A percentile compares a stretch with the other conserved stretches of the same genome.
Conservation (phyloP, 1,140 invertebrate species). For the Zeugodacus cucurbitae region DNA sequence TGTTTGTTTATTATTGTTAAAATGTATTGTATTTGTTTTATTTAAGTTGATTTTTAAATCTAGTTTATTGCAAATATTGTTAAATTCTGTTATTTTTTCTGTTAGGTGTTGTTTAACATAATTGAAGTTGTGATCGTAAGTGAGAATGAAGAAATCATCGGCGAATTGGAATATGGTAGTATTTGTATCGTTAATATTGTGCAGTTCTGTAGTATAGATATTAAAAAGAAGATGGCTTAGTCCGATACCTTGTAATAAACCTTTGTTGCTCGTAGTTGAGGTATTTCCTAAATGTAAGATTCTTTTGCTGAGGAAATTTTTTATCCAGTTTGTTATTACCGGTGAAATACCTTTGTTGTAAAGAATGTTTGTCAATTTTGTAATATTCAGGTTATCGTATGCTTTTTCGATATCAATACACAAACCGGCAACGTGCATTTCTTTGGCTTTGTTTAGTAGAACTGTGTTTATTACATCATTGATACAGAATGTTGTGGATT, state of each 20-base stretch:
- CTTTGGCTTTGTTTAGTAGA: neutral
- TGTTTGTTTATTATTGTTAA: neutral
- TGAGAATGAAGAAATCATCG: conserved; percentile 34
- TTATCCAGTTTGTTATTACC: neutral
- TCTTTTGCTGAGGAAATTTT: neutral
- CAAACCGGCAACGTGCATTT: too few relatives aligned
- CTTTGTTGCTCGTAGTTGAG: neutral
- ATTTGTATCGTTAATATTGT: neutral
- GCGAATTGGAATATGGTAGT: conserved; percentile 6
- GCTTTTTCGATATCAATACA: neutral
- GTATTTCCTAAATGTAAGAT: neutral
- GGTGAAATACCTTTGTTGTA: neutral
- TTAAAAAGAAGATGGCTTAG: conserved; percentile 23
- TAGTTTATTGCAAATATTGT: neutral
- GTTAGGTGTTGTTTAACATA: neutral
- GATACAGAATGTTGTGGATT: neutral
- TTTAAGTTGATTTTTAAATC: conserved; percentile 11
- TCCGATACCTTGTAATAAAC: conserved; percentile 9
- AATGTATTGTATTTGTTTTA: conserved; percentile 25
- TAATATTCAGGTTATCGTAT: neutral
- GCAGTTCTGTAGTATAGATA: conserved; percentile 7
- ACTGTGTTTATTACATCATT: conserved; percentile 35
- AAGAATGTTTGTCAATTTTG: neutral
- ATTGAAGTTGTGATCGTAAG: neutral
- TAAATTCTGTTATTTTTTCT: neutral